Percentiles rank a stretch among this genome's conserved stretches.
Evolutionary conservation across 2,797 vertebrate species (phyloP).

Genomic region (Poeciliopsis turneri): DNA sequence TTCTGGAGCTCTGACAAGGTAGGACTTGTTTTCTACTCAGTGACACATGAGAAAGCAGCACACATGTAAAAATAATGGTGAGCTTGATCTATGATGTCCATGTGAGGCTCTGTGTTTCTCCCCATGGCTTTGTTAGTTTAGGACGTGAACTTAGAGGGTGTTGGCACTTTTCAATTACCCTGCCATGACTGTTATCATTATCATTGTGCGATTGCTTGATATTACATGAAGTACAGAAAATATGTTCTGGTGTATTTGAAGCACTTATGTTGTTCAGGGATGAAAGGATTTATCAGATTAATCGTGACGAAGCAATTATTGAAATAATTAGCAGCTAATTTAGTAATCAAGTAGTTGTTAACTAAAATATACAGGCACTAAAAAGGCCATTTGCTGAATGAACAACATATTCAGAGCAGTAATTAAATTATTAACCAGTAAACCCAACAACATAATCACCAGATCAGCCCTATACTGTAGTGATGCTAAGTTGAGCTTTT

Average conservation of each 20-base stretch:
- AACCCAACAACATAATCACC: no score
- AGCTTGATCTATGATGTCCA: background rate
- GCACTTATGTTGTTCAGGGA: no score
- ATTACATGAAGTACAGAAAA: background rate
- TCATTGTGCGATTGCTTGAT: background rate
- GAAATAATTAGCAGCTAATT: no score
- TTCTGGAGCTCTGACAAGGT: conserved; percentile 67
- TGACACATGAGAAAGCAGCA: conserved; percentile 7
- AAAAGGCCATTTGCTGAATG: no score
- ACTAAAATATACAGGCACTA: no score
- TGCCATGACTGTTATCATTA: background rate
- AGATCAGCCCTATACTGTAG: no score
- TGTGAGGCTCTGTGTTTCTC: background rate
- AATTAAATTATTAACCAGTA: no score
- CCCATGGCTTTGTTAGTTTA: background rate
- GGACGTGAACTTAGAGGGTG: background rate
- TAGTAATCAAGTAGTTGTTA: no score
- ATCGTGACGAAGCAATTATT: no score
- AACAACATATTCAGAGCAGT: no score
- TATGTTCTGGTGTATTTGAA: background rate
- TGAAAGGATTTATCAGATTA: no score
- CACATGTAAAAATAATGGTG: background rate
- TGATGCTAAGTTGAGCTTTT: no score
- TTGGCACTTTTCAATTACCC: background rate
- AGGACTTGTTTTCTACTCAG: conserved; percentile 35